Evolutionary conservation across 1,140 invertebrate genomes (phyloP), one percentile per base, ranked within the genome.

Genomic region (Himalopsyche phryganea): DNA sequence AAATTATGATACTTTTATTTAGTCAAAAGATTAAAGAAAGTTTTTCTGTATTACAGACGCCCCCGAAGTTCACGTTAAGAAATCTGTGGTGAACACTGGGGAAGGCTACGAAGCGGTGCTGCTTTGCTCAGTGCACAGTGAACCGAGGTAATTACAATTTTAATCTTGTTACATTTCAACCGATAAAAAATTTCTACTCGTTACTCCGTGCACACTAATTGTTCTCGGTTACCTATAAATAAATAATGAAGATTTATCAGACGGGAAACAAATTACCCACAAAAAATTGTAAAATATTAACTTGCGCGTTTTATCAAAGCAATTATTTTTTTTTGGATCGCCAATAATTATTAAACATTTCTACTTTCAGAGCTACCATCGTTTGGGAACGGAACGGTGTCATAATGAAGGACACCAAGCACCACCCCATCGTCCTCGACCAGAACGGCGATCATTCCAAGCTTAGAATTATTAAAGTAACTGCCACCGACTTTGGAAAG

Each of bases 11-110:
- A n/a, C n/a, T n/a, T n/a, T n/a, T n/a, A n/a, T n/a, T n/a, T n/a
- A n/a, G n/a, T n/a, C n/a, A n/a, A n/a, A n/a, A n/a, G n/a, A n/a
- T n/a, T n/a, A n/a, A n/a, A n/a, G n/a, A n/a, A n/a, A n/a, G n/a
- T 11, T 28, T 13, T 50, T 49, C 46, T 10, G 38, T 23, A 38
- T 60, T 56, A 9, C 38, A 64, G 62, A 64, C 44, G 44, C 53
- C 13, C 62, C 62, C 14, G 28, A 57, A 50, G 54, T 64, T 13
- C 58, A 64, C 28, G 19, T 64, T 6, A 53, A 45, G 15, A 57
- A 64, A 50, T 32, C 62, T 13, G 44, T 54, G 6, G 40, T 64
- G 17, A 64, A 60, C 50, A 57, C 62, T 13, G 58, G 49, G 10
- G 53, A 57, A 44, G 55, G 51, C 20, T 60, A 53, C 10, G 53